Base-by-base conservation (phyloP, 2,888 invertebrate species). In the Colostygia pectinataria region DNA sequence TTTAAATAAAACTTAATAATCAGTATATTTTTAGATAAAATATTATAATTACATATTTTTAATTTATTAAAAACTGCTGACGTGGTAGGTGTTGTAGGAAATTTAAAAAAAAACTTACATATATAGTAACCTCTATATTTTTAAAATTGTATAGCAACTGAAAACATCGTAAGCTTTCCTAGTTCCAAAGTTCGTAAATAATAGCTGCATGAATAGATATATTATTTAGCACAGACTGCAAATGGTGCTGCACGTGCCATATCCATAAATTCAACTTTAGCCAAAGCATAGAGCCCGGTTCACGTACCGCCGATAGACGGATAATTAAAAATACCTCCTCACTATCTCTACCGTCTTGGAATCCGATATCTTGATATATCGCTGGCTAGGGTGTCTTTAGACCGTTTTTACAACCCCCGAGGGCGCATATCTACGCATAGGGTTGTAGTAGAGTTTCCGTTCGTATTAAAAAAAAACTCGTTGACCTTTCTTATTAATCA, bases 361-460 rank as follows among this genome's bases (percentile, higher is more conserved):
- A 81, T 77, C 62, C 77, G 76, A 82, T 85, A 85, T 81, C 82
- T 75, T 83, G 82, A 83, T 85, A 76, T 78, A 83, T 81, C 75
- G 73, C 71, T 59, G n/a, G 64, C 63, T 63, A 69, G 84, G 78
- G 81, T 60, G 71, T 63, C 73, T 71, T 64, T 61, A 70, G 62
- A 62, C 61, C 70, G 64, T 76, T 81, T 81, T 83, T 80, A 80
- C 78, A 77, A 75, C 76, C 81, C 79, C 67, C 66, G 57, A 68
- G 76, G 79, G 77, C 62, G 25, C 28, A 10, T 59, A 53, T 54
- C 44, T 57, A 43, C 5, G 4, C 52, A 44, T 44, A 44, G 53
- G 52, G 34, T 7, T 27, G 42, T 31, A 24, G n/a, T 15, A 13
- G 12, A 13, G 1, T 10, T 13, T 2, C 5, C 20, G 1, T 28